Conservation (phyloP, 2,797 vertebrate species). For the Natrix natrix region DNA sequence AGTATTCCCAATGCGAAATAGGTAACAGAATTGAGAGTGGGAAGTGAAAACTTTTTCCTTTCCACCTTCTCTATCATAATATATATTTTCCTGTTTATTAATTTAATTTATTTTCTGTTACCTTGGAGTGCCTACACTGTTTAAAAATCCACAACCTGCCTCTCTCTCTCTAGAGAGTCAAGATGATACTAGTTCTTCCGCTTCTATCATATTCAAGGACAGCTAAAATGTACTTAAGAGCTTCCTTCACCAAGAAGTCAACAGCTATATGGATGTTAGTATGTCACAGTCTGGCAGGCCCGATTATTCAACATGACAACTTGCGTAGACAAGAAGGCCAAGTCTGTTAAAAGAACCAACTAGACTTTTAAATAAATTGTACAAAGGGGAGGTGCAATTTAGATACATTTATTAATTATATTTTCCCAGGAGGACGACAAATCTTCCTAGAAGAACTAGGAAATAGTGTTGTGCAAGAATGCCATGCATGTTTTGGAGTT, state of each 20-base stretch:
- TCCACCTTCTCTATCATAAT: background rate
- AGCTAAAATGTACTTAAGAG: background rate
- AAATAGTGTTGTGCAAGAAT: background rate
- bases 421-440: background rate
- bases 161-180: background rate
- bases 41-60: background rate
- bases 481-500: background rate
- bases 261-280: background rate
- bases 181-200: background rate
- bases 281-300: background rate
- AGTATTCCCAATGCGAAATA: background rate
- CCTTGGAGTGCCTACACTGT: background rate
- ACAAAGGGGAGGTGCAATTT: background rate
- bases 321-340: background rate
- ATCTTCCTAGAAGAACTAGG: background rate
- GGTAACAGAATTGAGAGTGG: background rate
- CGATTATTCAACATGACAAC: slow-evolving; percentile 3
- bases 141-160: background rate
- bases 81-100: background rate
- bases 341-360: background rate
- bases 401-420: background rate
- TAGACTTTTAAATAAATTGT: background rate
- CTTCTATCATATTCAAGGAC: background rate
- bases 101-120: background rate
- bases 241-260: background rate